Percentiles rank a stretch among this genome's conserved stretches.
Conservation (phyloP, 2,797 vertebrate species). For the Cossypha caffra region DNA sequence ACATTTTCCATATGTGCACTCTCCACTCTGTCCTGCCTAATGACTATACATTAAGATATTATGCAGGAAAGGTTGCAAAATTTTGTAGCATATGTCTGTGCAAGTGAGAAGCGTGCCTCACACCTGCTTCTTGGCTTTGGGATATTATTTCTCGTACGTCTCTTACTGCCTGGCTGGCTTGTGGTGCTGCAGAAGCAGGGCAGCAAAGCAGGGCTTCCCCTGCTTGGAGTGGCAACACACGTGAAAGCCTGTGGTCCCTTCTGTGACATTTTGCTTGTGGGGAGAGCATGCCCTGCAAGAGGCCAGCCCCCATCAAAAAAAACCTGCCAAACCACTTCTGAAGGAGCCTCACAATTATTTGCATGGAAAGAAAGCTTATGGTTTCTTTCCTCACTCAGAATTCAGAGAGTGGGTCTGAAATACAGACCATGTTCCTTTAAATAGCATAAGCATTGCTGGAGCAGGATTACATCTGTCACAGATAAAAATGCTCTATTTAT, state of each 20-base stretch:
- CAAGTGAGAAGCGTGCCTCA: conserved; percentile 12
- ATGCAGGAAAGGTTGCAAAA: neutral
- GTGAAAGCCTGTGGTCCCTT: neutral
- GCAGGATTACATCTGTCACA: conserved; percentile 26
- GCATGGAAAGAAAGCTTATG: neutral
- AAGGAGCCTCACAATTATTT: neutral
- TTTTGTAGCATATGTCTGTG: neutral
- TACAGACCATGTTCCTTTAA: conserved; percentile 15
- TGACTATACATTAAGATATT: conserved; percentile 23
- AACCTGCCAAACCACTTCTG: neutral
- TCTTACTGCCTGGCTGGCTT: neutral
- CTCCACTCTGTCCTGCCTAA: neutral
- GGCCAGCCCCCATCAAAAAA: neutral
- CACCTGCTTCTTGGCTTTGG: conserved; percentile 42
- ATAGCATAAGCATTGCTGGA: neutral
- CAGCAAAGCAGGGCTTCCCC: neutral
- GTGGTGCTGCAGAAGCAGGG: neutral
- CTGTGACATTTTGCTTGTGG: neutral
- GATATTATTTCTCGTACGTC: neutral
- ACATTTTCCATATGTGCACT: neutral
- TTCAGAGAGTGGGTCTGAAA: conserved; percentile 1
- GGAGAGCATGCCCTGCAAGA: neutral
- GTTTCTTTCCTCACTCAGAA: neutral
- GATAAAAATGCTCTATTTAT: conserved; percentile 63
- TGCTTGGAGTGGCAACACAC: neutral